A percentile compares a stretch with the other conserved stretches of the same genome.
phyloP scores from a whole-genome alignment of 92 coral and sea anemone species.

The Desmophyllum pertusum region DNA sequence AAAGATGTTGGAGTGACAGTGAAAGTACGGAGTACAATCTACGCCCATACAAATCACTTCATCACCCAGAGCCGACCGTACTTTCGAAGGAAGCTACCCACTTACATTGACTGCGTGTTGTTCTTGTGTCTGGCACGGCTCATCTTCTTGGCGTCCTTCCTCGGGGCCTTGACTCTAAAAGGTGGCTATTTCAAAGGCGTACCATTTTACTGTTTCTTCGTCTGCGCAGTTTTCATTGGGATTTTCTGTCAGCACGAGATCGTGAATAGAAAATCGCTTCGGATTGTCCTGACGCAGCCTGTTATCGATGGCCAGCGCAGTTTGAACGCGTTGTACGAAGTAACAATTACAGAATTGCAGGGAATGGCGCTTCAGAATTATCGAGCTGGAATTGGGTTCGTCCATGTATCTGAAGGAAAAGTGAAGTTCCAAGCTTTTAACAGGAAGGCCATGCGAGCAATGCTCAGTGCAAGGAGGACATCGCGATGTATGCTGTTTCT shows the following conservation, averaged over 20 bases:
- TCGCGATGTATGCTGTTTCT: constrained; percentile 67
- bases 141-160: constrained; percentile 42
- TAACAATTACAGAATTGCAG: constrained; percentile 63
- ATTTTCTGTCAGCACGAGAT: constrained; percentile 74
- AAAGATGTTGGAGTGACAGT: constrained; percentile 54
- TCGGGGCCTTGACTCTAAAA: constrained; percentile 49
- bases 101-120: constrained; percentile 52
- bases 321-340: constrained; percentile 59
- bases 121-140: constrained; percentile 21
- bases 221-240: constrained; percentile 50
- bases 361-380: constrained; percentile 74
- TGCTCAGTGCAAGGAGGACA: constrained; percentile 48
- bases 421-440: constrained; percentile 83
- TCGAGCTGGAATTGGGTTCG: constrained; percentile 60
- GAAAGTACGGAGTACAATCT: constrained; percentile 35
- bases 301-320: constrained; percentile 55
- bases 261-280: constrained; percentile 64
- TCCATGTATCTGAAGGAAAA: constrained; percentile 54
- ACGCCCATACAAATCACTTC: constrained; percentile 65
- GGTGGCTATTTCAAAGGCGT: constrained; percentile 38
- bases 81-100: constrained; percentile 51
- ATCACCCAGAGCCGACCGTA: constrained; percentile 71
- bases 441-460: constrained; percentile 43
- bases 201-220: constrained; percentile 53
- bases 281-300: constrained; percentile 62